Evolutionary conservation across 2,797 vertebrate genomes (phyloP), one percentile per base, ranked within the genome.

Genomic region (Rhinichthys osculus): DNA sequence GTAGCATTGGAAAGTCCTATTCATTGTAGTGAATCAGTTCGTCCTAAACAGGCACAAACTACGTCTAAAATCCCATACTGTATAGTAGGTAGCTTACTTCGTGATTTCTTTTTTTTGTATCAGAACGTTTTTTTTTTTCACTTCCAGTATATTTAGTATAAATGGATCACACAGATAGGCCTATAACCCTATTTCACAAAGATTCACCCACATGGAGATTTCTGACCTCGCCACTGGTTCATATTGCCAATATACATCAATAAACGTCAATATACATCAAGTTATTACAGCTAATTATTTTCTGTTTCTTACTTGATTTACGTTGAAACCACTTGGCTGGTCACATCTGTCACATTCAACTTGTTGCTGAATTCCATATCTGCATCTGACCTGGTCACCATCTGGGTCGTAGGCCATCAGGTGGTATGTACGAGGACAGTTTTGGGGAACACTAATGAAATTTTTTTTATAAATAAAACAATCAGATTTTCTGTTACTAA

Each of bases 321-420:
- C 2, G 0, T 9, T 14, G 67, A 85, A 85, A 59, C 83, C 83
- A 19, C 52, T 71, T 35, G 86, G 90, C 38, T 44, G 87, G 8
- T n/a, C 0, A 82, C 94, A 94, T 0, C 0, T 0, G 67, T 0
- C 0, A 35, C 93, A 94, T 84, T 94, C 92, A 0, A 0, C 0
- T 2, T 2, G 0, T 0, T 0, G 0, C 9, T 10, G 0, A 16
- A 9, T 85, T 78, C 90, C 93, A 78, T 92, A 93, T 87, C 90
- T 89, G 83, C 91, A 92, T 84, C 86, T 88, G 47, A 92, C 90
- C 14, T 62, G 66, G 79, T 93, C 92, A 14, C 87, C 90, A 30
- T 93, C 93, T 44, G 91, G 88, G 57, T 92, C 92, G 74, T 89
- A 90, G 42, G 74, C 59, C 0, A 82, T 42, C 70, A 84, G 0